Conservation (phyloP, 1,140 invertebrate genomes). For the Drosophila parabipectinata region DNA sequence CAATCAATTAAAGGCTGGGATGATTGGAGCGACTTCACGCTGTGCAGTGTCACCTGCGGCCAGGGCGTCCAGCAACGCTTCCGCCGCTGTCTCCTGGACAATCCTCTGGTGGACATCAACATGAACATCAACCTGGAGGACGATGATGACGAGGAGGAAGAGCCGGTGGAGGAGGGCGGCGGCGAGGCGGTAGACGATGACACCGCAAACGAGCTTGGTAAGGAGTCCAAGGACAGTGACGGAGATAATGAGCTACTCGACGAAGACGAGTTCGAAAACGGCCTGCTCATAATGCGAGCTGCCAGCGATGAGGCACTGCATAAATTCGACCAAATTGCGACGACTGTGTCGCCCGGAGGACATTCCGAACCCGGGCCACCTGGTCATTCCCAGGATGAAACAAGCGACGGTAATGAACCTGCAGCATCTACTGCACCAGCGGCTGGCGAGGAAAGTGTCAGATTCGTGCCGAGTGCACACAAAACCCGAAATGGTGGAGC, state of each 20-base stretch:
- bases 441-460: constrained; percentile 52
- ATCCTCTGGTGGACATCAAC: constrained; percentile 78
- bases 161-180: constrained; percentile 1
- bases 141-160: constrained; percentile 47
- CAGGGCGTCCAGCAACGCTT: constrained; percentile 86
- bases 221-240: constrained; percentile 52
- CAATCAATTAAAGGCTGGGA: constrained; percentile 84
- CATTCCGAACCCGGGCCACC: constrained; percentile 7
- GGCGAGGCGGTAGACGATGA: constrained; percentile 1
- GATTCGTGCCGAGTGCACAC: constrained; percentile 63
- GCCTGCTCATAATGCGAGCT: constrained; percentile 58
- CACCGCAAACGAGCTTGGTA: constrained; percentile 20
- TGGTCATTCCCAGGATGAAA: constrained; percentile 31
- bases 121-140: constrained; percentile 73
- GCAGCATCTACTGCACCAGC: constrained; percentile 1
- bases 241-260: constrained; percentile 65
- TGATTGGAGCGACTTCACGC: constrained; percentile 86
- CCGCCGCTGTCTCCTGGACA: constrained; percentile 85
- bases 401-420: constrained; percentile 66
- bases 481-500: constrained; percentile 37
- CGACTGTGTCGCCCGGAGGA: constrained; percentile 17
- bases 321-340: constrained; percentile 41
- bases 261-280: constrained; percentile 37
- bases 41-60: constrained; percentile 87
- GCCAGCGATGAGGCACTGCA: constrained; percentile 47